These are phyloP conservation scores for Nymphalis urticae DNA, from an alignment of 2,888 invertebrate genomes.

Conservation along the genomic window DNA sequence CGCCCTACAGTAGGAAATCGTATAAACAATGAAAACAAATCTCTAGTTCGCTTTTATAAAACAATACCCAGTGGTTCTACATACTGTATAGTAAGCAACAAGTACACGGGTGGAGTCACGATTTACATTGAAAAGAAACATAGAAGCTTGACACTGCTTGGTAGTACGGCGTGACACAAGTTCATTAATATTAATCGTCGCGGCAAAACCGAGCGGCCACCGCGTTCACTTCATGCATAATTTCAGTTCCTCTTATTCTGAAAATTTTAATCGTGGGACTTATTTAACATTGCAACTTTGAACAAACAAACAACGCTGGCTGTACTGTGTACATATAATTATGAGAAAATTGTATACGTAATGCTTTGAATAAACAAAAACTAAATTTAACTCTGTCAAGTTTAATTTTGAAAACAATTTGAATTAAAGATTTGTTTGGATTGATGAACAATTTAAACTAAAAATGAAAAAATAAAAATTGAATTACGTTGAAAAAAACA, in stretches of 20 bases:
- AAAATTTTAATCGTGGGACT: constrained; percentile 74
- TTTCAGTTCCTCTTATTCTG: constrained; percentile 61
- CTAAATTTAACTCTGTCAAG: no score
- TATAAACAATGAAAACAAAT: constrained; percentile 33
- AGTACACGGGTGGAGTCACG: constrained; percentile 53
- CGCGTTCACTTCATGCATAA: constrained; percentile 74
- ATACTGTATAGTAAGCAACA: constrained; percentile 56
- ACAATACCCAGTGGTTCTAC: constrained; percentile 35
- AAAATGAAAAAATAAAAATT: no score
- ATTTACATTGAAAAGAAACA: constrained; percentile 76
- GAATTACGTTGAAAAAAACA: no score
- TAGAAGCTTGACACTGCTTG: constrained; percentile 52
- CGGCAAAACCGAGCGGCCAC: constrained; percentile 57
- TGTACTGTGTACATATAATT: background rate
- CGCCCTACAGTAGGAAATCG: no score
- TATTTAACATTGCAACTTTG: constrained; percentile 57
- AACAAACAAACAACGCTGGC: constrained; percentile 31
- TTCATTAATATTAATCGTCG: constrained; percentile 77
- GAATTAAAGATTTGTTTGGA: no score
- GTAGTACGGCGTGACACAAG: constrained; percentile 68
- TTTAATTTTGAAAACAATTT: no score
- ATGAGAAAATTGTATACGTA: no score
- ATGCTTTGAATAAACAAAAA: no score
- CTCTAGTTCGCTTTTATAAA: constrained; percentile 41
- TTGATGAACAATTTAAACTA: no score